Percentiles rank a stretch among this genome's conserved stretches.
phyloP scores from a whole-genome alignment of 2,113 vertebrate species.

The Rhineura floridana region DNA sequence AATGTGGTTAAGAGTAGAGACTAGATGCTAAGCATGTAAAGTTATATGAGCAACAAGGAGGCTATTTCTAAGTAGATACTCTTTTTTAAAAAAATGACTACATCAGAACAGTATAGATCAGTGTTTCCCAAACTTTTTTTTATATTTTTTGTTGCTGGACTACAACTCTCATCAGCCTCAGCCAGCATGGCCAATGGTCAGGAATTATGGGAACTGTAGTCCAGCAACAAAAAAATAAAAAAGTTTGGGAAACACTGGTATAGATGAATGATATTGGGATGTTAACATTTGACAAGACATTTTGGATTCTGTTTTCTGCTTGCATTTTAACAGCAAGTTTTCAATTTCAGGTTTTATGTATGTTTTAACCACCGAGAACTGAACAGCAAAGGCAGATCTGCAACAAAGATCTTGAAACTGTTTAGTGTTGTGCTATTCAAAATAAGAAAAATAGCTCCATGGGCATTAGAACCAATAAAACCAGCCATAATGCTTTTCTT shows the following conservation, averaged over 20 bases:
- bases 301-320: background rate
- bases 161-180: too few relatives aligned
- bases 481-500: slow-evolving; percentile 54
- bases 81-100: background rate
- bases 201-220: too few relatives aligned
- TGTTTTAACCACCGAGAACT: slow-evolving; percentile 53
- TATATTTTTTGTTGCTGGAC: too few relatives aligned
- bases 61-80: background rate
- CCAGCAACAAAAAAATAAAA: too few relatives aligned
- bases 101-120: background rate
- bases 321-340: slow-evolving; percentile 67
- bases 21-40: background rate
- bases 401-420: too few relatives aligned
- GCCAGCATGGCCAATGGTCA: too few relatives aligned
- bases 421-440: slow-evolving; percentile 58
- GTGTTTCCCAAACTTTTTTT: too few relatives aligned
- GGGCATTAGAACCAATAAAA: slow-evolving; percentile 64
- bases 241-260: too few relatives aligned
- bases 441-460: slow-evolving; percentile 60
- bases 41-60: background rate
- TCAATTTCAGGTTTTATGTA: slow-evolving; percentile 59
- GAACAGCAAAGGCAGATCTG: slow-evolving; percentile 58
- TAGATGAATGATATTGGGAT: background rate
- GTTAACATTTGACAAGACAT: background rate
- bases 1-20: background rate